Evolutionary conservation across 1,140 invertebrate genomes (phyloP).

Genomic region (Drosophila bifasciata): DNA sequence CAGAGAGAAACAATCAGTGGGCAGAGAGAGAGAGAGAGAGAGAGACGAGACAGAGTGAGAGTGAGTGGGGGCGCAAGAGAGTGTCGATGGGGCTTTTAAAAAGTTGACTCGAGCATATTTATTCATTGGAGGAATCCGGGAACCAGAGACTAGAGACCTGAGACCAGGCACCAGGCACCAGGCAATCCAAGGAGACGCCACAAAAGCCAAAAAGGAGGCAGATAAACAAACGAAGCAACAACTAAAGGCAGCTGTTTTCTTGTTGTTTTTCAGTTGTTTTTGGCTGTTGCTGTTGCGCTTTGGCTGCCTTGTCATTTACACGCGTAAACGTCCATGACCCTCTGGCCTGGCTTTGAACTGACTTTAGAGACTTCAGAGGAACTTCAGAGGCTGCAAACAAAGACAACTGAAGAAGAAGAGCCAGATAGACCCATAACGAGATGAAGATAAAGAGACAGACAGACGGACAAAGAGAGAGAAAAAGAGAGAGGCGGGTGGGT

Average conservation of each 20-base stretch:
- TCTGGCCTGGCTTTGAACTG: slow-evolving; percentile 66
- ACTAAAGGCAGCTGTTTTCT: slow-evolving; percentile 30
- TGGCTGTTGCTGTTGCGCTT: slow-evolving; percentile 35
- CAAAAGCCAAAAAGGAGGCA: slow-evolving; percentile 19
- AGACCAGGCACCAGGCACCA: slow-evolving; percentile 10
- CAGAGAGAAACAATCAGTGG: slow-evolving; percentile 2
- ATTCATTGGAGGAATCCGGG: slow-evolving; percentile 37
- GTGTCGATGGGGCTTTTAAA: slow-evolving; percentile 53
- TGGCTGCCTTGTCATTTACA: slow-evolving; percentile 71
- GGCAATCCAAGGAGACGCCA: slow-evolving; percentile 35
- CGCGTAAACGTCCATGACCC: slow-evolving; percentile 78
- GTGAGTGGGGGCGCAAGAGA: slow-evolving; percentile 47
- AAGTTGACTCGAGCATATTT: slow-evolving; percentile 54
- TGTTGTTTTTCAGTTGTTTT: slow-evolving; percentile 14
- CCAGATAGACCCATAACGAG: slow-evolving; percentile 7
- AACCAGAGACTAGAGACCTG: too few species aligned
- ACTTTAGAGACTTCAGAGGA: slow-evolving; percentile 17
- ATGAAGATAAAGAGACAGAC: slow-evolving; percentile 6
- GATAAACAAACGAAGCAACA: slow-evolving; percentile 40
- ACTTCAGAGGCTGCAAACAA: slow-evolving; percentile 19
- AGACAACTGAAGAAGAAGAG: slow-evolving; percentile 10
- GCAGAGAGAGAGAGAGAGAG: slow-evolving; percentile 23
- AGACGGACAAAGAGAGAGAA: slow-evolving; percentile 1
- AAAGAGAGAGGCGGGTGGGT: not conserved
- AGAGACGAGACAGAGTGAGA: slow-evolving; percentile 27